Conservation (phyloP, 2,113 vertebrate species). For the Acrocephalus arundinaceus region DNA sequence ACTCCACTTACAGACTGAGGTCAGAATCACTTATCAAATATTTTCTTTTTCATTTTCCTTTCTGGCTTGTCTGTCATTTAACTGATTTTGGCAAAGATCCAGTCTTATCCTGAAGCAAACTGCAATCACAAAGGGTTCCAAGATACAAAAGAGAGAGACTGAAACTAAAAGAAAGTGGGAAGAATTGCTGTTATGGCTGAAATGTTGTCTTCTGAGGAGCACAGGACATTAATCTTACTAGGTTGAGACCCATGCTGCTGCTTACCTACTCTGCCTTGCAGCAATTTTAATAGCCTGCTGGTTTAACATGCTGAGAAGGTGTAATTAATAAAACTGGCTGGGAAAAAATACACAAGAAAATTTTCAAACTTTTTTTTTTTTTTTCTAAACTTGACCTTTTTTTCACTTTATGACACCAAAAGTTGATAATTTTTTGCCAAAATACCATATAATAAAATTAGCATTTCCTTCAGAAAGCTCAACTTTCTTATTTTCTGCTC, state of each 20-base stretch:
- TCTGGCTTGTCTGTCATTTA: background rate
- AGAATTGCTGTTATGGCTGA: conserved; percentile 29
- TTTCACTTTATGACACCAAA: background rate
- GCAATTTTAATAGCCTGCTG: conserved; percentile 52
- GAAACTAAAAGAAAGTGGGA: background rate
- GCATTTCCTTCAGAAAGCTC: background rate
- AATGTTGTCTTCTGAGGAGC: conserved; percentile 25
- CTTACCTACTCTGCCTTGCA: conserved; percentile 51
- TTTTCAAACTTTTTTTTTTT: background rate
- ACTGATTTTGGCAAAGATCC: conserved; percentile 34
- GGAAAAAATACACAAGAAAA: background rate
- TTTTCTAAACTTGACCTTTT: background rate
- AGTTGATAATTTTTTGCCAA: background rate
- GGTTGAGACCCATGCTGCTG: conserved; percentile 19
- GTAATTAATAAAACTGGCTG: conserved; percentile 60
- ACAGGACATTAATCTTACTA: conserved; percentile 48
- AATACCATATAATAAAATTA: background rate
- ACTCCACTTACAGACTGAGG: background rate
- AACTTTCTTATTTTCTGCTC: background rate
- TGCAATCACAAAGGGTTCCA: background rate
- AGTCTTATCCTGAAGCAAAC: background rate
- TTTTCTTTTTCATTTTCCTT: conserved; percentile 17
- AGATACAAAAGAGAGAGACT: background rate
- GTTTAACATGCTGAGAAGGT: conserved; percentile 55
- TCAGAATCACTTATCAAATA: conserved; percentile 5